Evolutionary conservation across 2,888 invertebrate genomes (phyloP), one percentile per base, ranked within the genome.

Genomic region (Diloba caeruleocephala): DNA sequence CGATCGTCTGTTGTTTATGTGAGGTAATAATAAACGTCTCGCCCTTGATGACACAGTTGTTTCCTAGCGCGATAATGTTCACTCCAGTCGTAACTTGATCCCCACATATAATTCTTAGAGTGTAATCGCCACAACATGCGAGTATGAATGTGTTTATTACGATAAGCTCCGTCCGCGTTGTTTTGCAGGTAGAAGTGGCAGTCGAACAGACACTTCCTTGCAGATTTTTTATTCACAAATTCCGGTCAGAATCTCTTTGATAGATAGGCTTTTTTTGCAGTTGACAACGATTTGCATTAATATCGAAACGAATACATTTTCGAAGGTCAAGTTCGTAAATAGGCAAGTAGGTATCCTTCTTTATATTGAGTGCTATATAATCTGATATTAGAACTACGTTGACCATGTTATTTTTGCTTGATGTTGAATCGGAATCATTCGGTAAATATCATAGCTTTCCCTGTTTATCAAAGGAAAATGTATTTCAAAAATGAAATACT

Each of bases 121-220:
- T 33, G 19, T 19, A 33, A 15, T 33, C 17, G 19, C 17, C 33
- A n/a, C 36, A 36, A 36, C 36, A 36, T 8, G 21, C 23, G 12
- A 36, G n/a, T 36, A 36, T 36, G 9, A 36, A 36, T 8, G 36
- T 36, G 36, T 36, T 36, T 25, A 44, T 15, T 10, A n/a, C 9
- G 4, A 10, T 14, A 15, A 36, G 36, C 6, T 36, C 36, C 19
- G 36, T 36, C 36, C 36, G 12, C 8, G 3, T 23, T 10, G 36
- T 23, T 36, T 23, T 36, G 23, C 36, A 36, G 7, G 36, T 13
- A 21, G 23, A 5, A 6, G 23, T 23, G 4, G 23, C 13, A 12
- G 36, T 36, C n/a, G 3, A 6, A 36, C 36, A 36, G 13, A 23
- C 7, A 13, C 13, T 2, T 13, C 5, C 23, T 21, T 23, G 8